Evolutionary conservation across 2,113 vertebrate species (phyloP).

Genomic region (Sander lucioperca): DNA sequence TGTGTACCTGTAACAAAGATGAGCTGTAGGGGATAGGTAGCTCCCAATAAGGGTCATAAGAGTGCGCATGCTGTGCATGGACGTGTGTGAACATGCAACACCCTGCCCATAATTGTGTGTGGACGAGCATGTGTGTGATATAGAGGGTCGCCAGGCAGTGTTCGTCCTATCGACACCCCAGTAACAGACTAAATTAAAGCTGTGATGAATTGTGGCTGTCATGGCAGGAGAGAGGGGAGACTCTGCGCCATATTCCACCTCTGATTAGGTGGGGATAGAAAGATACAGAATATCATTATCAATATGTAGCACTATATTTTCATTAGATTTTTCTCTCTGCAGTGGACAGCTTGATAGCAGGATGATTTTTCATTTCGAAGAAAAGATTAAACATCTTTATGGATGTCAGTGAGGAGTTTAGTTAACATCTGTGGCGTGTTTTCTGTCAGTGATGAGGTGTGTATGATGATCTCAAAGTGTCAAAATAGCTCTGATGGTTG

Average conservation of each 20-base stretch:
- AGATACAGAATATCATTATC: constrained; percentile 82
- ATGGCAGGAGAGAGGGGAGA: constrained; percentile 69
- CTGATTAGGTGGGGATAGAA: constrained; percentile 80
- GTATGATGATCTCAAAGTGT: constrained; percentile 30
- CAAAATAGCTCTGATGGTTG: constrained; percentile 8
- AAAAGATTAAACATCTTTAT: constrained; percentile 77
- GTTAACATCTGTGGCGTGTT: constrained; percentile 24
- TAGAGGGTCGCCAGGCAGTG: constrained; percentile 69
- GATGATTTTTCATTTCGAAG: constrained; percentile 75
- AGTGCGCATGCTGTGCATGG: constrained; percentile 23
- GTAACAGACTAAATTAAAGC: constrained; percentile 85
- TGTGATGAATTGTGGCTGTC: constrained; percentile 84
- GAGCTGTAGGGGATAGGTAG: constrained; percentile 50
- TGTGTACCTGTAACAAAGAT: constrained; percentile 40
- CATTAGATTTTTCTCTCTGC: constrained; percentile 75
- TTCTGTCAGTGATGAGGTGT: constrained; percentile 14
- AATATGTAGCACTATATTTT: constrained; percentile 83
- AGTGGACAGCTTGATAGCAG: constrained; percentile 73
- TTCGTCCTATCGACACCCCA: constrained; percentile 80
- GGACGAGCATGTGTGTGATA: constrained; percentile 20
- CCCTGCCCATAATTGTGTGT: not conserved
- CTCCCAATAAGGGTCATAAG: constrained; percentile 47
- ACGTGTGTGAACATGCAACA: constrained; percentile 40
- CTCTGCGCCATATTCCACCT: constrained; percentile 72
- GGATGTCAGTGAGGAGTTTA: constrained; percentile 53